Percentiles rank a stretch among this genome's conserved stretches.
phyloP scores from a whole-genome alignment of 2,888 invertebrate species.

The Smittia sp. region DNA sequence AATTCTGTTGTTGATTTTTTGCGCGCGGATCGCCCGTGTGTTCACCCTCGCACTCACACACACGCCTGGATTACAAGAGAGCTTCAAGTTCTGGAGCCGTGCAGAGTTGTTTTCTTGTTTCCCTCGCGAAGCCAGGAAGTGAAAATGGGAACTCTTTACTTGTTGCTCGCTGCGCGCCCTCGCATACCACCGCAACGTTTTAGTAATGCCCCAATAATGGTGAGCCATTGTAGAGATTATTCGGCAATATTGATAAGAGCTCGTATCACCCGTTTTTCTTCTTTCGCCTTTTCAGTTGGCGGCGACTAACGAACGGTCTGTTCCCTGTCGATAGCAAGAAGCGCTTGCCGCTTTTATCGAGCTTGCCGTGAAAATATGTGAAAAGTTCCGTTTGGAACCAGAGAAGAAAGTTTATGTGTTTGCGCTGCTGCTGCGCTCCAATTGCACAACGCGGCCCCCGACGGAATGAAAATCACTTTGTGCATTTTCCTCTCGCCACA shows the following conservation, averaged over 20 bases:
- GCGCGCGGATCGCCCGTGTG: conserved; percentile 7
- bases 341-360: neutral
- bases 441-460: conserved; percentile 6
- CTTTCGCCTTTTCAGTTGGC: neutral
- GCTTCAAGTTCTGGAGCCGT: no score
- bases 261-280: neutral
- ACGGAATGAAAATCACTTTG: neutral
- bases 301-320: neutral
- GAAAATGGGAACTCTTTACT: neutral
- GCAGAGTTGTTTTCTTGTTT: neutral
- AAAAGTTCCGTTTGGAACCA: neutral
- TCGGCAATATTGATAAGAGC: conserved; percentile 9
- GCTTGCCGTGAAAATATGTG: neutral
- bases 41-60: neutral
- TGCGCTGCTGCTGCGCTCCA: neutral
- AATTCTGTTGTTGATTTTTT: conserved; percentile 1
- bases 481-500: neutral
- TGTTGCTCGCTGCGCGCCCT: conserved; percentile 2
- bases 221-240: neutral
- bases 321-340: neutral
- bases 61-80: neutral
- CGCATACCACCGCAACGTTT: neutral
- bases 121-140: neutral
- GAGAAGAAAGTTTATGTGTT: neutral
- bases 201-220: neutral